Percentiles rank a stretch among this genome's conserved stretches.
phyloP scores from a whole-genome alignment of 2,113 vertebrate genomes.

The Macrotis lagotis region DNA sequence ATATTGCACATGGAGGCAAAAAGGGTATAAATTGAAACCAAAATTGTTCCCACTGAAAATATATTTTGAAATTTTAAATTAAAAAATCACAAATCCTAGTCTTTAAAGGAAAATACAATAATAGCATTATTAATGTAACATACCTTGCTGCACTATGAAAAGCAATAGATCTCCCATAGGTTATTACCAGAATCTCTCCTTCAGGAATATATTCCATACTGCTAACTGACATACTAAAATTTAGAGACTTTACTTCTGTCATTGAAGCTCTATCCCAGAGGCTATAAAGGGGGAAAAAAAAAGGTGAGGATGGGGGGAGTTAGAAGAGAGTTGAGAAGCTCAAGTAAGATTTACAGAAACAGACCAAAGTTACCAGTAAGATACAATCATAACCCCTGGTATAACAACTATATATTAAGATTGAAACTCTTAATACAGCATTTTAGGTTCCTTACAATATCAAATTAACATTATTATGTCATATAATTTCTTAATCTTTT shows the following conservation, averaged over 20 bases:
- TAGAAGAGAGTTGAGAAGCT: neutral
- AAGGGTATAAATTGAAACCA: neutral
- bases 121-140: conserved; percentile 42
- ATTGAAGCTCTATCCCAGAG: conserved; percentile 95
- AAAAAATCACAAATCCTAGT: conserved; percentile 46
- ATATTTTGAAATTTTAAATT: conserved; percentile 18
- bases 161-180: conserved; percentile 95
- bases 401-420: conserved; percentile 13
- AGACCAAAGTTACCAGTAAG: conserved; percentile 16
- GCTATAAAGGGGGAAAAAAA: conserved; percentile 78
- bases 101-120: conserved; percentile 8
- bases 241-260: conserved; percentile 91
- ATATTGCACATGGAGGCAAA: neutral
- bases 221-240: conserved; percentile 93
- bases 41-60: neutral
- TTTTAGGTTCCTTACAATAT: neutral
- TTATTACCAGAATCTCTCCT: conserved; percentile 94
- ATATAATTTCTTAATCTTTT: neutral
- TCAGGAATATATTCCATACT: conserved; percentile 98
- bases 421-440: neutral
- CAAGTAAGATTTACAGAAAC: neutral
- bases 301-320: neutral
- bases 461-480: neutral
- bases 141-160: conserved; percentile 97
- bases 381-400: neutral